These are phyloP conservation scores for Caenorhabditis macrosperma DNA, from an alignment of 2,888 invertebrate genomes.

Conservation along the genomic window DNA sequence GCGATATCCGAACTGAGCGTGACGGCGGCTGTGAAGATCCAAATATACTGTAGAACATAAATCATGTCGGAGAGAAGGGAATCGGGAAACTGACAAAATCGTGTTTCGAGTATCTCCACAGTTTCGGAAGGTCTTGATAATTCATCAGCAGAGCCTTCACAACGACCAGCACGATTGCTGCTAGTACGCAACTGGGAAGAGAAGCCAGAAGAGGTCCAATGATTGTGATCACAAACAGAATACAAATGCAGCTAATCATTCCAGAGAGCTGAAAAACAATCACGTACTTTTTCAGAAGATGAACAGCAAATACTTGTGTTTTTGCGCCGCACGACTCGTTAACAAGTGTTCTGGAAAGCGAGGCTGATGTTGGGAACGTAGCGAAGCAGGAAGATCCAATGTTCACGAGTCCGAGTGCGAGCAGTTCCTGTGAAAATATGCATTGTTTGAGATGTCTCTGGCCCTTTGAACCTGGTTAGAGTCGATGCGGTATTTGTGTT, in stretches of 20 bases:
- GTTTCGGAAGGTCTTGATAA: constrained; percentile 85
- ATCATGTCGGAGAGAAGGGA: not conserved
- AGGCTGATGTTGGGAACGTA: constrained; percentile 67
- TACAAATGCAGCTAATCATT: constrained; percentile 86
- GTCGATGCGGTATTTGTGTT: constrained; percentile 82
- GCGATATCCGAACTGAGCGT: constrained; percentile 89
- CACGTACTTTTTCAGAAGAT: too few relatives aligned
- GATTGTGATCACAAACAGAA: constrained; percentile 88
- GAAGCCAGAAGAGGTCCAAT: constrained; percentile 91
- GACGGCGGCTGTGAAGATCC: constrained; percentile 87
- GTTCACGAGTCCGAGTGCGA: constrained; percentile 83
- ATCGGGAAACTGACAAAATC: constrained; percentile 84
- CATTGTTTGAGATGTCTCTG: not conserved
- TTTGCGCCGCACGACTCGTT: constrained; percentile 69
- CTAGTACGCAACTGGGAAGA: constrained; percentile 85
- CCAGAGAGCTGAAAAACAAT: constrained; percentile 84
- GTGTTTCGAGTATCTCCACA: constrained; percentile 87
- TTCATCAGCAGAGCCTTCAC: constrained; percentile 83
- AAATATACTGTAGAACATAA: constrained; percentile 82
- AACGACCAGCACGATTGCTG: constrained; percentile 81
- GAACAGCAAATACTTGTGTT: constrained; percentile 60
- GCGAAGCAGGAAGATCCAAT: constrained; percentile 84
- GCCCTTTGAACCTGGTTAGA: constrained; percentile 81
- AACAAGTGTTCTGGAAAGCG: constrained; percentile 67
- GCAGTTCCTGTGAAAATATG: constrained; percentile 65